phyloP scores from a whole-genome alignment of 2,888 invertebrate genomes.

The Drosophila barbarae region DNA sequence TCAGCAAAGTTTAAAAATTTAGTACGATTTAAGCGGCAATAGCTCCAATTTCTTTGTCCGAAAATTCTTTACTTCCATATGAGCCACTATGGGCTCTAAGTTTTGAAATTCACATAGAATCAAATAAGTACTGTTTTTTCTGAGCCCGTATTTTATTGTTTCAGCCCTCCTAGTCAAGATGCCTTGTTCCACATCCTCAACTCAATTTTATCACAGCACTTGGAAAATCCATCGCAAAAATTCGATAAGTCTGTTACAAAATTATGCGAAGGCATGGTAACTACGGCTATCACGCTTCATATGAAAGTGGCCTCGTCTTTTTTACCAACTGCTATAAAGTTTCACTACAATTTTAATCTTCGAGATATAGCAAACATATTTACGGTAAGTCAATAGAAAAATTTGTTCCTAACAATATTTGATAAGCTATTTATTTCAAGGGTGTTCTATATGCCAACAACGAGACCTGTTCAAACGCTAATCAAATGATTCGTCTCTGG shows the following conservation, averaged over 20 bases:
- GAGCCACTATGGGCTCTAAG: too few relatives aligned
- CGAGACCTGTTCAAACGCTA: conserved; percentile 86
- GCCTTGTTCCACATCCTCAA: conserved; percentile 91
- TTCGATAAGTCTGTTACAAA: conserved; percentile 83
- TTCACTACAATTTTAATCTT: conserved; percentile 96
- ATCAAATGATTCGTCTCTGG: conserved; percentile 90
- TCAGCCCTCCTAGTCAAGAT: conserved; percentile 90
- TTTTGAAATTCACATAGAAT: too few relatives aligned
- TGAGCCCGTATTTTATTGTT: not conserved
- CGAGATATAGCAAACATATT: conserved; percentile 96
- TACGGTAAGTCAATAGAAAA: conserved; percentile 85
- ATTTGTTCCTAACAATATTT: not conserved
- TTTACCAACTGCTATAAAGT: conserved; percentile 95
- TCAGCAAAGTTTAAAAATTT: too few relatives aligned
- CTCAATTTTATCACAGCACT: conserved; percentile 89
- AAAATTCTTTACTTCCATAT: too few relatives aligned
- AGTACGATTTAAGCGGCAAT: too few relatives aligned
- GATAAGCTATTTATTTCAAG: conserved; percentile 79
- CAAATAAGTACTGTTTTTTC: too few relatives aligned
- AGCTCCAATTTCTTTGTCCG: too few relatives aligned
- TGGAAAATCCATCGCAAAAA: conserved; percentile 84
- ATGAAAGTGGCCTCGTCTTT: conserved; percentile 87
- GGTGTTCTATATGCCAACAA: conserved; percentile 91
- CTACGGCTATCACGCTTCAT: conserved; percentile 88
- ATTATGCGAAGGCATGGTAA: conserved; percentile 83